Conservation (phyloP, 64 coral and sea anemone genomes). For the Pocillopora verrucosa region DNA sequence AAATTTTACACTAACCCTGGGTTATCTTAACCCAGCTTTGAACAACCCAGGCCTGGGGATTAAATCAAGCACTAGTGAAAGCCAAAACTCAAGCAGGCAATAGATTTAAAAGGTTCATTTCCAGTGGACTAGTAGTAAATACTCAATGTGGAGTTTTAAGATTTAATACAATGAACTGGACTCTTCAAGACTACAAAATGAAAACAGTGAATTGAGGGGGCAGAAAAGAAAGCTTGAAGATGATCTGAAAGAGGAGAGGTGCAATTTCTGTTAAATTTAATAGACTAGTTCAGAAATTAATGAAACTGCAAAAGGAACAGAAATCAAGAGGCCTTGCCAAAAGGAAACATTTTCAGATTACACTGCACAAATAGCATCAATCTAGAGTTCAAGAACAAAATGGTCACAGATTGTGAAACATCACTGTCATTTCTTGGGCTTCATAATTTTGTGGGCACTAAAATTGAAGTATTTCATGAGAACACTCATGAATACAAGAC, state of each 20-base stretch:
- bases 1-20: too few species aligned
- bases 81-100: conserved; percentile 17
- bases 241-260: too few species aligned
- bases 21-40: too few species aligned
- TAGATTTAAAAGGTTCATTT: neutral
- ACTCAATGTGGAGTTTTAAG: conserved; percentile 14
- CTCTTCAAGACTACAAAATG: neutral
- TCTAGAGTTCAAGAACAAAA: neutral
- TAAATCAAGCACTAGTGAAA: neutral
- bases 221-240: too few species aligned
- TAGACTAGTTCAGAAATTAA: too few species aligned
- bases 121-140: conserved; percentile 2
- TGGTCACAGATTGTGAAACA: conserved; percentile 10
- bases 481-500: conserved; percentile 16
- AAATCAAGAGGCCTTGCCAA: neutral
- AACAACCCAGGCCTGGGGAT: too few species aligned
- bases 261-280: too few species aligned
- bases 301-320: too few species aligned
- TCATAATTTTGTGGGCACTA: conserved; percentile 41
- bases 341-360: conserved; percentile 1
- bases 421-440: conserved; percentile 25
- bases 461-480: conserved; percentile 30
- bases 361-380: neutral
- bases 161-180: conserved; percentile 38
- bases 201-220: neutral